Base-by-base conservation (phyloP, 1,140 invertebrate genomes). In the Chymomyza costata region DNA sequence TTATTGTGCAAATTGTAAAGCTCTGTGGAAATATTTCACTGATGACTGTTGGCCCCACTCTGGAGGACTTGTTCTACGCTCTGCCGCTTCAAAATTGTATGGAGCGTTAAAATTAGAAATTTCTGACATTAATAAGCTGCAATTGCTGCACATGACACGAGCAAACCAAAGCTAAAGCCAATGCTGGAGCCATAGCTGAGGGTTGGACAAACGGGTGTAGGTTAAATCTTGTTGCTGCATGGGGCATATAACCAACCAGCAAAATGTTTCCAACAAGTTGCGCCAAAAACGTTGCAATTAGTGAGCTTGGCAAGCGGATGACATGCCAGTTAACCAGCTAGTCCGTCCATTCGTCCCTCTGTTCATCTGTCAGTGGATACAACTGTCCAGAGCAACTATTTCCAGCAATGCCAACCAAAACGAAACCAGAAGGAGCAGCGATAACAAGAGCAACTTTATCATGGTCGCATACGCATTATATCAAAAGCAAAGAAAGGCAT, bases 101-200 rank as follows among this genome's bases (percentile, higher is more conserved):
- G 71, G 71, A 76, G 70, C 59, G 56, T 78, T 78, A 71, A 66
- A 76, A 76, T 76, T 76, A 66, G 61, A 76, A 76, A 70, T 76
- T 78, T 76, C 62, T 66, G 71, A 76, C 71, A 76, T 76, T 76
- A 76, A 76, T 76, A 76, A 76, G 70, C 71, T 71, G 71, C 71
- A 70, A 78, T 78, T 76, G 65, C 66, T 76, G 70, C 66, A 76
- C 66, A 76, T 66, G 65, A 70, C 70, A 76, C 65, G 41, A 59
- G n/a, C n/a, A n/a, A n/a, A n/a, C n/a, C n/a, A n/a, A n/a, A 18
- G 19, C 60, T 32, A 49, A 57, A 17, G 11, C n/a, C 40, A 21
- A 16, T 37, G 8, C 10, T 15, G 15, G n/a, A 52, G 17, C 21
- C 54, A 7, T 37, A 55, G 11, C 16, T 2, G 17, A 15, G 15